Evolutionary conservation across 2,113 vertebrate species (phyloP), one percentile per base, ranked within the genome.

Genomic region (Siphamia tubifer): DNA sequence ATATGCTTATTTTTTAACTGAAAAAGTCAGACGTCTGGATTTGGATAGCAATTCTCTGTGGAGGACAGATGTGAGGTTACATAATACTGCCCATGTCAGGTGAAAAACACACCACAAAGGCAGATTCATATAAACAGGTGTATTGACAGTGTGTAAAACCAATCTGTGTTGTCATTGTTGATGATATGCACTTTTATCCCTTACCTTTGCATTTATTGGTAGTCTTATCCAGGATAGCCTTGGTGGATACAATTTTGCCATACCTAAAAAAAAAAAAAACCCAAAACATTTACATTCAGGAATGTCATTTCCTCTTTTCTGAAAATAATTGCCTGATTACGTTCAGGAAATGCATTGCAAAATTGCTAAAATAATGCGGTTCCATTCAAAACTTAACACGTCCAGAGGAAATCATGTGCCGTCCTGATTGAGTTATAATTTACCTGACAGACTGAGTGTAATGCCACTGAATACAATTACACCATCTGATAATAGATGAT

Each of bases 161-260:
- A n/a, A n/a, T n/a, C n/a, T n/a, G n/a, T 19, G n/a, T n/a, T n/a
- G n/a, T n/a, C n/a, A n/a, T n/a, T n/a, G 24, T 8, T 42, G 34
- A n/a, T 21, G 17, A n/a, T n/a, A n/a, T n/a, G n/a, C n/a, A n/a
- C 24, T 4, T 60, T 42, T 8, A 48, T 16, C 20, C 34, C 91
- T 93, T 79, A 97, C 96, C 96, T 96, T 97, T 98, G 90, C 96
- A 98, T 79, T 96, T 96, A 87, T 96, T 97, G 67, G 95, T 97
- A 11, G 94, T 95, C 90, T 97, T 97, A 88, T 98, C 96, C 91
- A 97, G 77, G 49, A 97, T 98, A 83, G 96, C 95, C 79, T 97
- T 98, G 4, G 96, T 98, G 62, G 96, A 98, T 36, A 98, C 95
- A 12, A 98, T 98, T 90, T 97, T 98, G 77, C 96, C 96, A 24